These are phyloP conservation scores for Drosophila pseudoananassae DNA, from an alignment of 1,140 invertebrate species.

Conservation along the genomic window DNA sequence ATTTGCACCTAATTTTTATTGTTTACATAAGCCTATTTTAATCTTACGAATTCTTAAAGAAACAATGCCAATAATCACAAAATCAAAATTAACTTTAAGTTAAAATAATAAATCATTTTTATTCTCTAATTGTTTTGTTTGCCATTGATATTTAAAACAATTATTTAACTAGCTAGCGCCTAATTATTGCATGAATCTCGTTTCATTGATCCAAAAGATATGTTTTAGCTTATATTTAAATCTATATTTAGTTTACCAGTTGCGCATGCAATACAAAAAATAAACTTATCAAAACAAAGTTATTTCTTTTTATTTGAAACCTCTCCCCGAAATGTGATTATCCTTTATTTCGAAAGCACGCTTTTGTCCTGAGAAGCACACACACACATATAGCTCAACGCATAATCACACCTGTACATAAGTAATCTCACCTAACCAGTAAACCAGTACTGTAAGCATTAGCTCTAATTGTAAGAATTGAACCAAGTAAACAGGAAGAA, in stretches of 20 bases:
- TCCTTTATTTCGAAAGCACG: constrained; percentile 1
- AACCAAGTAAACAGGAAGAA: constrained; percentile 81
- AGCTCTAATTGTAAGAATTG: constrained; percentile 46
- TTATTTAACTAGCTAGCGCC: constrained; percentile 61
- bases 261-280: constrained; percentile 30
- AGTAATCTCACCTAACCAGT: neutral
- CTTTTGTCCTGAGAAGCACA: neutral
- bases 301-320: constrained; percentile 21
- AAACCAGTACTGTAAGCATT: constrained; percentile 4
- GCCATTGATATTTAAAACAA: constrained; percentile 52
- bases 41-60: constrained; percentile 70
- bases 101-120: constrained; percentile 41
- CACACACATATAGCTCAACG: constrained; percentile 37
- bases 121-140: constrained; percentile 72
- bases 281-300: constrained; percentile 31
- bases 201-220: constrained; percentile 38
- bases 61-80: constrained; percentile 62
- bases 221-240: constrained; percentile 35
- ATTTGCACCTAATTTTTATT: constrained; percentile 20
- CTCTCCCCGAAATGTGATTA: constrained; percentile 1
- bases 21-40: constrained; percentile 59
- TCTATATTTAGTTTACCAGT: constrained; percentile 48
- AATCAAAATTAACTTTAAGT: constrained; percentile 80
- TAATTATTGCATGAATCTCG: constrained; percentile 58
- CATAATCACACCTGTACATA: constrained; percentile 20